A percentile compares a stretch with the other conserved stretches of the same genome.
phyloP scores from a whole-genome alignment of 2,888 invertebrate genomes.

The Cyclophora punctaria region DNA sequence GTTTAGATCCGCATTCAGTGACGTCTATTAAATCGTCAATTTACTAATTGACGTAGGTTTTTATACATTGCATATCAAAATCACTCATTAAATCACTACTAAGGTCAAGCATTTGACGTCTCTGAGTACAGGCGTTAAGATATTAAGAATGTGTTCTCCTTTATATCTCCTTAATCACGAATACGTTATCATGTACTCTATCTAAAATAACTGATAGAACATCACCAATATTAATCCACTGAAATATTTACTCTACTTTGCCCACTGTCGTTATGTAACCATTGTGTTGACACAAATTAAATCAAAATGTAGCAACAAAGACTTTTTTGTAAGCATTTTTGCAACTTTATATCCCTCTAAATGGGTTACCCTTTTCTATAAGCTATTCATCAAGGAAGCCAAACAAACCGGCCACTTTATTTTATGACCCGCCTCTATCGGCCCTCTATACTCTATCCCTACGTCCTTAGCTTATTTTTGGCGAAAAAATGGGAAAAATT shows the following conservation, averaged over 20 bases:
- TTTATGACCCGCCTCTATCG: constrained; percentile 17
- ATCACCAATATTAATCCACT: neutral
- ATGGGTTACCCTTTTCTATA: constrained; percentile 14
- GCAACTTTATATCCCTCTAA: neutral
- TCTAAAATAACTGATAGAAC: too few relatives aligned
- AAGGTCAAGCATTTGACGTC: too few relatives aligned
- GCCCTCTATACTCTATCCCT: neutral
- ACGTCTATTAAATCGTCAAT: too few relatives aligned
- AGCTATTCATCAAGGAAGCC: constrained; percentile 17
- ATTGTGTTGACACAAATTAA: constrained; percentile 1
- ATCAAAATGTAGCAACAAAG: constrained; percentile 1
- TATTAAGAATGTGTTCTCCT: too few relatives aligned
- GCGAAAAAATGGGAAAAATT: constrained; percentile 52
- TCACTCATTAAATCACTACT: too few relatives aligned
- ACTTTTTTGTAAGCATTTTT: neutral
- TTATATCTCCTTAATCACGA: too few relatives aligned
- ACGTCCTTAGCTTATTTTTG: constrained; percentile 26
- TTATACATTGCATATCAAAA: too few relatives aligned
- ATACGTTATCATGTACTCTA: too few relatives aligned
- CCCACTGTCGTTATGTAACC: constrained; percentile 1
- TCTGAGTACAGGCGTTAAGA: too few relatives aligned
- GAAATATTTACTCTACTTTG: constrained; percentile 2
- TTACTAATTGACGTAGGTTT: too few relatives aligned
- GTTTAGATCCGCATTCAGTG: too few relatives aligned
- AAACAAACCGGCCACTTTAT: constrained; percentile 23